A percentile compares a stretch with the other conserved stretches of the same genome.
phyloP scores from a whole-genome alignment of 2,797 vertebrate genomes.

The Chaetophractus vellerosus region DNA sequence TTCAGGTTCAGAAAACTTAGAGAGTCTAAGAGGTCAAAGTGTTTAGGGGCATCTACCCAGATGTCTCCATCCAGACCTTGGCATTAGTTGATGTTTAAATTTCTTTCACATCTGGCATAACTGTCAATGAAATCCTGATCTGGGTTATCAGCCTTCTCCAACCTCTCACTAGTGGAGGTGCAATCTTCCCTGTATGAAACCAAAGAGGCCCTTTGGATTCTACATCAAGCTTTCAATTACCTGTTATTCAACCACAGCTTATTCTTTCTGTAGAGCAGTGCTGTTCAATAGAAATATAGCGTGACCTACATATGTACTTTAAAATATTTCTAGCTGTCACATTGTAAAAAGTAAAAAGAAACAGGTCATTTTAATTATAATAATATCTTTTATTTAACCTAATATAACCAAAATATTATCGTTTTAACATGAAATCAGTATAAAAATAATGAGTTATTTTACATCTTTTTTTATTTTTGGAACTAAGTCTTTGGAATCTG shows the following conservation, averaged over 20 bases:
- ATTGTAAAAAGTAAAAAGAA: constrained; percentile 7
- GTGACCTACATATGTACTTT: neutral
- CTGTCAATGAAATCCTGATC: neutral
- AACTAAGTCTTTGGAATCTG: neutral
- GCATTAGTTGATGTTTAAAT: neutral
- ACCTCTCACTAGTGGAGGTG: neutral
- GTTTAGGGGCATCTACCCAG: neutral
- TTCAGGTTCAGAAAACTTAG: neutral
- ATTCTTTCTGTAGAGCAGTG: neutral
- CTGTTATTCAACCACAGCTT: neutral
- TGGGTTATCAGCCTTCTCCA: neutral
- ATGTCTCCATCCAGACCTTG: neutral
- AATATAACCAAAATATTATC: neutral
- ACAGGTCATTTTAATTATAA: neutral
- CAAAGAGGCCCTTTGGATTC: neutral
- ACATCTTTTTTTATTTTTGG: neutral
- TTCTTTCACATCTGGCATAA: neutral
- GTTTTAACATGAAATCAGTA: neutral
- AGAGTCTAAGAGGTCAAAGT: neutral
- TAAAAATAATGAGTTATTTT: neutral
- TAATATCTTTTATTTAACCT: neutral
- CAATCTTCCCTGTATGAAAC: neutral
- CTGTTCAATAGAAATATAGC: neutral
- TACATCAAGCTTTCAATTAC: neutral
- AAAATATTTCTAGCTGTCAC: constrained; percentile 24